Percentiles rank a stretch among this genome's conserved stretches.
Conservation (phyloP, 2,797 vertebrate genomes). For the Coranthus polyacanthus region DNA sequence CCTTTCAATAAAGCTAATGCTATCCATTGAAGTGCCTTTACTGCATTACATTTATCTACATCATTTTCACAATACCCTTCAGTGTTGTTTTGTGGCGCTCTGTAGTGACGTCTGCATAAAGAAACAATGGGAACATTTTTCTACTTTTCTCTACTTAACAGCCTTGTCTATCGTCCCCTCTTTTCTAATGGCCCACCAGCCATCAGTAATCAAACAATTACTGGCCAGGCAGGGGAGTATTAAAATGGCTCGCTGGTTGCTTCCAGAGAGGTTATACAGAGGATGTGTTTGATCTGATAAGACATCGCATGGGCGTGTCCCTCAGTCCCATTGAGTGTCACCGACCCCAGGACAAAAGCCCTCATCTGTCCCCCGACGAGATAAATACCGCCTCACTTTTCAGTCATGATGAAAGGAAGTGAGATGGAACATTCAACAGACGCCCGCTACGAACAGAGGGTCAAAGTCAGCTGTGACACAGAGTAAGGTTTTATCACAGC, state of each 20-base stretch:
- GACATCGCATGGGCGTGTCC: conserved; percentile 33
- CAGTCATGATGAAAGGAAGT: conserved; percentile 47
- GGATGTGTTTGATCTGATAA: conserved; percentile 66
- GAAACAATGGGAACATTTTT: conserved; percentile 45
- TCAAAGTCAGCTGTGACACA: conserved; percentile 56
- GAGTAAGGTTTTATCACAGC: conserved; percentile 46
- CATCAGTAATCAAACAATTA: conserved; percentile 69
- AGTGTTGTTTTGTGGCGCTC: conserved; percentile 22
- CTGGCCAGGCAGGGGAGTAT: conserved; percentile 38
- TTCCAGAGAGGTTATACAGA: conserved; percentile 45
- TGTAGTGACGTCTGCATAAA: conserved; percentile 50
- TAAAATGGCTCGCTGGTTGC: conserved; percentile 27
- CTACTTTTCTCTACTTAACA: conserved; percentile 47
- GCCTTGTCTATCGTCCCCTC: conserved; percentile 60
- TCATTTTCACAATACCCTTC: conserved; percentile 46
- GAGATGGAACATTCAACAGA: conserved; percentile 33
- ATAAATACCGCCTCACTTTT: conserved; percentile 52
- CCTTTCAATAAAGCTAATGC: conserved; percentile 18
- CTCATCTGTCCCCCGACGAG: conserved; percentile 56
- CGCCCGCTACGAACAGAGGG: conserved; percentile 30
- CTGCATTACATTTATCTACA: conserved; percentile 32
- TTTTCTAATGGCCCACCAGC: conserved; percentile 52
- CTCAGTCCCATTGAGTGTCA: conserved; percentile 42
- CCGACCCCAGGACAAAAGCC: conserved; percentile 46
- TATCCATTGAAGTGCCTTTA: conserved; percentile 43